A percentile compares a stretch with the other conserved stretches of the same genome.
Evolutionary conservation across 2,888 invertebrate genomes (phyloP).

Genomic region (Oasisia sp.): DNA sequence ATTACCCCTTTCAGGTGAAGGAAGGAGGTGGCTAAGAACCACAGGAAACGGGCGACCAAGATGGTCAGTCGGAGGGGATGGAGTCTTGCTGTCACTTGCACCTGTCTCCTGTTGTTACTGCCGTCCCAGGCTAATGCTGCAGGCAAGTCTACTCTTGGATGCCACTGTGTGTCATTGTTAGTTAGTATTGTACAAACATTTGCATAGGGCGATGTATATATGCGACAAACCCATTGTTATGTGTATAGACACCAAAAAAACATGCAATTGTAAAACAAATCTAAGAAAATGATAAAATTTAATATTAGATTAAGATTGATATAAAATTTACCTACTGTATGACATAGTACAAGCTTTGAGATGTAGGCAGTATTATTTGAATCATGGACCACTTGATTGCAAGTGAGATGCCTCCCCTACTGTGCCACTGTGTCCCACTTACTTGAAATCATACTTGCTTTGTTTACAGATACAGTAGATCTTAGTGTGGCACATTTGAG

Average conservation of each 20-base stretch:
- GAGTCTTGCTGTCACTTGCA: not conserved
- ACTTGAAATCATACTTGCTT: not conserved
- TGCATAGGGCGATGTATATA: too few relatives aligned
- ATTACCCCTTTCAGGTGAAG: not conserved
- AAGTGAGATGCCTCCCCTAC: not conserved
- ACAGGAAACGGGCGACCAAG: not conserved
- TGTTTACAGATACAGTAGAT: not conserved
- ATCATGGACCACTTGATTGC: not conserved
- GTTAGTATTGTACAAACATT: not conserved
- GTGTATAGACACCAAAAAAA: too few relatives aligned
- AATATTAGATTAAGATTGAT: too few relatives aligned
- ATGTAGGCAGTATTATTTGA: not conserved
- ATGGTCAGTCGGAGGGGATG: not conserved
- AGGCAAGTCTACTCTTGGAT: not conserved
- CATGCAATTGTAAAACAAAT: too few relatives aligned
- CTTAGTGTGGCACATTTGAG: not conserved
- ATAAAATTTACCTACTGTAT: too few relatives aligned
- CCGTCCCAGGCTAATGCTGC: not conserved
- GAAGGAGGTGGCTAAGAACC: not conserved
- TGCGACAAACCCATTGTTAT: too few relatives aligned
- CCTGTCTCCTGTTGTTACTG: not conserved
- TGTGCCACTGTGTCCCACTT: not conserved
- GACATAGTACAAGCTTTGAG: not conserved
- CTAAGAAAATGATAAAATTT: too few relatives aligned
- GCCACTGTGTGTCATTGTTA: not conserved